Evolutionary conservation across 2,797 vertebrate species (phyloP), one percentile per base, ranked within the genome.

Genomic region (Acanthornis magna): DNA sequence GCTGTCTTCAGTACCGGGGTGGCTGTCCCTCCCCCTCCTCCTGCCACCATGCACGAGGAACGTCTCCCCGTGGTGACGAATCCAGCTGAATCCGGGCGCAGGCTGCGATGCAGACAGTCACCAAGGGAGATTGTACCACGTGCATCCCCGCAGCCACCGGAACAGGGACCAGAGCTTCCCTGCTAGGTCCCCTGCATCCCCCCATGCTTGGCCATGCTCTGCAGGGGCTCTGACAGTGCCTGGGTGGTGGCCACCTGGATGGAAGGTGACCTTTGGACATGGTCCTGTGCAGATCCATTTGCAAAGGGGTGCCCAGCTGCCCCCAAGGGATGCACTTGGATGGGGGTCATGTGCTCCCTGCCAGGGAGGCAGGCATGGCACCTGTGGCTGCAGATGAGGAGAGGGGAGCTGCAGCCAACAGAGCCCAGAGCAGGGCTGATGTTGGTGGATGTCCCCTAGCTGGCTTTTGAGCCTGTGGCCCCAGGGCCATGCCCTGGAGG

Each of bases 41-140:
- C 95, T 90, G 93, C 93, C 88, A 88, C 94, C 73, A 8, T 34
- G 18, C 70, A 4, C 11, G 4, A 95, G 88, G 82, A 96, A 95
- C 8, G 58, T 95, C 93, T 96, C 95, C 85, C 72, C 5, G 73
- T 9, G 76, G 89, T 96, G 96, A 96, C 91, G 79, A 96, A 95
- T 96, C 93, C 88, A 95, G 91, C 85, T 94, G 95, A 95, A 96
- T 95, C 91, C 51, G 20, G 93, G 96, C 70, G 1, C 94, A 94
- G 89, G 66, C 96, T 96, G 93, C 70, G 91, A 91, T 95, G 89
- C 95, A 96, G 84, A 66, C 96, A 96, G 85, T 96, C 96, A 94
- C 95, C 85, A 96, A 96, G 96, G 96, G 96, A 96, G 96, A 96
- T 96, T 92, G 94, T 95, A 96, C 93, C 94, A 96, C 94, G 91